A percentile compares a stretch with the other conserved stretches of the same genome.
These are phyloP conservation scores for Cygnus buccinator DNA, from an alignment of 2,113 vertebrate genomes.

Conservation along the genomic window DNA sequence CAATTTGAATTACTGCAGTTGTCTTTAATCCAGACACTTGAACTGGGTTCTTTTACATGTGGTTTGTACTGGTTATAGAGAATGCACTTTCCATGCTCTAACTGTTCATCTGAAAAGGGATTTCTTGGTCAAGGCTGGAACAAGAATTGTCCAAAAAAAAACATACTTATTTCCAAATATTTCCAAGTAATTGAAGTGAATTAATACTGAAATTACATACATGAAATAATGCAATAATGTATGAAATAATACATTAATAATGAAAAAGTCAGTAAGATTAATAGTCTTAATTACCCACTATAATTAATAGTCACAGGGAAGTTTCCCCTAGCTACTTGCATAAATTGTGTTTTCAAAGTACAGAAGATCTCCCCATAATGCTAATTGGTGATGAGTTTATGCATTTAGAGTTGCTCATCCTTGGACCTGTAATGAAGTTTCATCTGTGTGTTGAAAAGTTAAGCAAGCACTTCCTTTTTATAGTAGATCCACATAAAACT, in stretches of 20 bases:
- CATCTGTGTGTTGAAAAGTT: constrained; percentile 70
- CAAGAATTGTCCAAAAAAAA: constrained; percentile 30
- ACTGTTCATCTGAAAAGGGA: neutral
- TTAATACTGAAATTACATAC: neutral
- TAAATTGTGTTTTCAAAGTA: constrained; percentile 47
- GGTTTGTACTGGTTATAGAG: constrained; percentile 22
- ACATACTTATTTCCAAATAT: constrained; percentile 25
- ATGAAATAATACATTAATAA: too few species aligned
- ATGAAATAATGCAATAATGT: too few species aligned
- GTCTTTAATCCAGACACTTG: neutral
- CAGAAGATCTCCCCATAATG: constrained; percentile 49
- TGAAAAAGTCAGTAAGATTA: constrained; percentile 68
- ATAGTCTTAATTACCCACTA: constrained; percentile 69
- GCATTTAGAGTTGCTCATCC: constrained; percentile 71
- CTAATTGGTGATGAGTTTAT: constrained; percentile 70
- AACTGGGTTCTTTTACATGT: neutral
- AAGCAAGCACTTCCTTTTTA: constrained; percentile 64
- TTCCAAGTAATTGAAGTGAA: constrained; percentile 26
- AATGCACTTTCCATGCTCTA: neutral
- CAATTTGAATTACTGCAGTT: neutral
- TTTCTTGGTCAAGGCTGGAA: constrained; percentile 14
- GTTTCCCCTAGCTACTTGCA: constrained; percentile 56
- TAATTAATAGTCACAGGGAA: constrained; percentile 61
- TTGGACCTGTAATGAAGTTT: constrained; percentile 72
- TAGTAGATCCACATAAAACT: constrained; percentile 63